Evolutionary conservation across 2,113 vertebrate species (phyloP).

Genomic region (Nothoprocta pentlandii): DNA sequence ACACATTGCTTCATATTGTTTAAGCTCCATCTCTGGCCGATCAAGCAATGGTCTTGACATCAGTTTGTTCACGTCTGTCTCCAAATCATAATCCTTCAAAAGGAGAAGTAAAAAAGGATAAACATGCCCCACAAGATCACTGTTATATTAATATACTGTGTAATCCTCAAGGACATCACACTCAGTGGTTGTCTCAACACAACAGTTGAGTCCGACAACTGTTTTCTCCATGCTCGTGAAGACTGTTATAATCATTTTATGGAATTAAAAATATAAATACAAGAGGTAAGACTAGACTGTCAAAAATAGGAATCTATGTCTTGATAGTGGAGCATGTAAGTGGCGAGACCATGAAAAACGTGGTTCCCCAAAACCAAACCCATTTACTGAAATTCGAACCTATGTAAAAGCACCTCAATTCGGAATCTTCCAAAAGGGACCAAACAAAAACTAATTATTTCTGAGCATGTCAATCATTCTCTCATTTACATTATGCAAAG

Average conservation of each 20-base stretch:
- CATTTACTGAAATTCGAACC: neutral
- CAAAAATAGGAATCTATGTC: neutral
- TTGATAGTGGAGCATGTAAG: neutral
- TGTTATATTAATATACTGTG: neutral
- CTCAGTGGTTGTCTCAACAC: neutral
- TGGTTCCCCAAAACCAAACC: neutral
- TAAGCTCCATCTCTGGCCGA: slow-evolving; percentile 81
- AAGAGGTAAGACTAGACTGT: neutral
- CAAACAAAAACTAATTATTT: neutral
- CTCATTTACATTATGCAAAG: neutral
- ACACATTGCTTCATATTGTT: slow-evolving; percentile 83
- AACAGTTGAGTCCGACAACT: neutral
- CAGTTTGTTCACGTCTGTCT: slow-evolving; percentile 87
- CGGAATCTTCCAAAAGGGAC: neutral
- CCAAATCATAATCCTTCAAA: slow-evolving; percentile 91
- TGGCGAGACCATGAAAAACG: neutral
- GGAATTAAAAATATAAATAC: neutral
- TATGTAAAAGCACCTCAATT: neutral
- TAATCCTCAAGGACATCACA: neutral
- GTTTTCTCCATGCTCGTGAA: neutral
- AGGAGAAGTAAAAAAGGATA: neutral
- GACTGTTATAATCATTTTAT: neutral
- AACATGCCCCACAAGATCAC: neutral
- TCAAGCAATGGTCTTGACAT: slow-evolving; percentile 78
- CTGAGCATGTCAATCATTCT: neutral